These are phyloP conservation scores for Periparus ater DNA, from an alignment of 2,797 vertebrate species.

Conservation along the genomic window DNA sequence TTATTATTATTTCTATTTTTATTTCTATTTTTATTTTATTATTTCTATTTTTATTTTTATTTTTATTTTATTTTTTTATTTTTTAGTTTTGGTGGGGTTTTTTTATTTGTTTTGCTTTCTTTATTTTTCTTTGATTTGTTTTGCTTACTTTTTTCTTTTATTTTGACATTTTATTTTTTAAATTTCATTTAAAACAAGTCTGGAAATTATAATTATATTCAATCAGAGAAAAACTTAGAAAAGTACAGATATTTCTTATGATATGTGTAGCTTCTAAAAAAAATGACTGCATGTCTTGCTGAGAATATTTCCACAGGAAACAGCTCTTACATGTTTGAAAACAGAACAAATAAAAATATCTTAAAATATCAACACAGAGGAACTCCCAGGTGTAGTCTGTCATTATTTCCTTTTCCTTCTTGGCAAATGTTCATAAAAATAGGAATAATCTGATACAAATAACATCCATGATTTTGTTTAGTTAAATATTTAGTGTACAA, in stretches of 20 bases:
- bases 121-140: neutral
- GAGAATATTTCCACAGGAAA: neutral
- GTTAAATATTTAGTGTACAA: neutral
- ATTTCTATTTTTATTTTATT: neutral
- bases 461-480: neutral
- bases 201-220: neutral
- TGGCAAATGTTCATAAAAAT: neutral
- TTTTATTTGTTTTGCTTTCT: too few relatives aligned
- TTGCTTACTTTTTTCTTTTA: neutral
- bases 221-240: neutral
- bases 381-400: neutral
- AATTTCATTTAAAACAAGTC: neutral
- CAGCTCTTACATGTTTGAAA: rapidly evolving
- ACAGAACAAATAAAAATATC: neutral
- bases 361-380: rapidly evolving
- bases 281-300: neutral
- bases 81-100: neutral
- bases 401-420: neutral
- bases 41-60: neutral
- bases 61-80: neutral
- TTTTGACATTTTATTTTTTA: neutral
- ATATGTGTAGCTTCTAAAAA: neutral
- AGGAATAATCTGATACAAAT: neutral
- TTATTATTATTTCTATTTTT: neutral
- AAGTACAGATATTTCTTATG: neutral